Conservation (phyloP, 2,113 vertebrate genomes). For the Blennius ocellaris region DNA sequence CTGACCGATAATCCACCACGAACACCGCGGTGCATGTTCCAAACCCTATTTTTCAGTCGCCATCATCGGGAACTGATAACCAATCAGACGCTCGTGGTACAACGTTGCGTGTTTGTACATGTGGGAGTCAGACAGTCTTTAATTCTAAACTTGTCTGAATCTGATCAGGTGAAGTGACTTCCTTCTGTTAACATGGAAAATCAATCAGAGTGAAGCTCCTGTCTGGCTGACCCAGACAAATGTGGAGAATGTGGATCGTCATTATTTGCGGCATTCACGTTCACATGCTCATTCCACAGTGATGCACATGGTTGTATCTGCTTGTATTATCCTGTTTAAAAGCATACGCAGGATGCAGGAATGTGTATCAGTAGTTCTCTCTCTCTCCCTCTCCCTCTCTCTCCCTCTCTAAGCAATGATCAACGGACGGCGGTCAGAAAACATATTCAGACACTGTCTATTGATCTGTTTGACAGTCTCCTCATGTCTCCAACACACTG, state of each 20-base stretch:
- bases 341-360: neutral
- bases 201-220: constrained; percentile 44
- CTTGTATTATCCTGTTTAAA: neutral
- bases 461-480: constrained; percentile 80
- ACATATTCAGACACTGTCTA: constrained; percentile 62
- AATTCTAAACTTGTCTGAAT: constrained; percentile 65
- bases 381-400: neutral
- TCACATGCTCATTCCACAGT: too few relatives aligned
- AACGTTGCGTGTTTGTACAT: neutral
- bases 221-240: constrained; percentile 17
- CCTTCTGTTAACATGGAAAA: constrained; percentile 59
- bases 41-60: constrained; percentile 23
- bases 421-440: constrained; percentile 21
- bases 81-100: constrained; percentile 49
- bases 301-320: neutral
- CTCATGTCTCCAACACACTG: constrained; percentile 73
- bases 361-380: neutral
- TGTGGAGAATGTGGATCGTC: too few relatives aligned
- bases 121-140: constrained; percentile 35
- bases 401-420: neutral
- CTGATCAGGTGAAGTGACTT: constrained; percentile 66
- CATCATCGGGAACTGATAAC: constrained; percentile 39
- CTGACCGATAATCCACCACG: constrained; percentile 62
- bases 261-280: too few relatives aligned
- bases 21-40: constrained; percentile 31